A percentile compares a stretch with the other conserved stretches of the same genome.
Conservation (phyloP, 1,140 invertebrate species). For the Spodoptera frugiperda region DNA sequence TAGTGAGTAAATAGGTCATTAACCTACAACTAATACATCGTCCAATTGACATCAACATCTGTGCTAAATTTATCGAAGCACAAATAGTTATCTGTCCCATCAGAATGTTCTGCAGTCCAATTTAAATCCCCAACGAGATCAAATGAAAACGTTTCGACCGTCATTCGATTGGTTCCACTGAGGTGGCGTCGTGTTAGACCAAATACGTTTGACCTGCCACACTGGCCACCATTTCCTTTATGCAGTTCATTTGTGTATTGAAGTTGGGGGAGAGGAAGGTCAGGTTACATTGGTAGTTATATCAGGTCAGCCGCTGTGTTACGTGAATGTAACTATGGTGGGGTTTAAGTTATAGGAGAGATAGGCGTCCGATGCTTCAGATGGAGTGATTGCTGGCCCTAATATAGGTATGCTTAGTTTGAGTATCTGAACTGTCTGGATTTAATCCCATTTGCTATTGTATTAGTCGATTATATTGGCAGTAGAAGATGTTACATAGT, state of each 20-base stretch:
- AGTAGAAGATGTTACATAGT: no score
- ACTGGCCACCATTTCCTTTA: background rate
- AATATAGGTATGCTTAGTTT: no score
- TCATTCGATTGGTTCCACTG: constrained; percentile 51
- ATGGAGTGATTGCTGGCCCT: background rate
- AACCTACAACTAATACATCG: background rate
- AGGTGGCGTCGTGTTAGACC: constrained; percentile 45
- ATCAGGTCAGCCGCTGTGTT: constrained; percentile 50
- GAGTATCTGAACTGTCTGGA: background rate
- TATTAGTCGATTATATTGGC: no score
- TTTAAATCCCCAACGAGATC: constrained; percentile 52
- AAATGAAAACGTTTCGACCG: constrained; percentile 51
- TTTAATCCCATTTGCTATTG: no score
- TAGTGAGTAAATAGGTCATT: no score
- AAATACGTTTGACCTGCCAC: constrained; percentile 36
- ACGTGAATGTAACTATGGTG: constrained; percentile 50
- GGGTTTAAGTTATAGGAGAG: constrained; percentile 42
- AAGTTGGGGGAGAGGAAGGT: constrained; percentile 30
- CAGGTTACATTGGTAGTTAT: constrained; percentile 41
- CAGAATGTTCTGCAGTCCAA: constrained; percentile 47
- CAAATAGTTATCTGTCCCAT: constrained; percentile 29
- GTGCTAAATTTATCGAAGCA: constrained; percentile 25
- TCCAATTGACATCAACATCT: background rate
- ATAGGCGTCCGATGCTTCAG: background rate
- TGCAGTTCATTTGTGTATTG: constrained; percentile 15